Conservation (phyloP, 2,113 vertebrate genomes). For the Misgurnus mizolepis region DNA sequence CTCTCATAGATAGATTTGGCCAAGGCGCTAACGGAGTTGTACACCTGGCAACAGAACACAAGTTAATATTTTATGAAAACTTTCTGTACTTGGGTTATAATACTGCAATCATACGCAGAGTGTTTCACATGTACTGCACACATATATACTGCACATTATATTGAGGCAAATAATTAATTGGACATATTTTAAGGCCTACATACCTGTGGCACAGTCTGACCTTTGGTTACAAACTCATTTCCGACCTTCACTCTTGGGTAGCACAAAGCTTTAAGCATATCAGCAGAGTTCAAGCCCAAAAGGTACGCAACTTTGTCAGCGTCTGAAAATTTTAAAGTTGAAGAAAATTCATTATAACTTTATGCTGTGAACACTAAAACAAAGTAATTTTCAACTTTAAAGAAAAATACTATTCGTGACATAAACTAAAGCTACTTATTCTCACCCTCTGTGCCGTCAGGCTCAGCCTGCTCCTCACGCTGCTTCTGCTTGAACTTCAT, state of each 20-base stretch:
- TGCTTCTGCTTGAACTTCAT: conserved; percentile 4
- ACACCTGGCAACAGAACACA: conserved; percentile 52
- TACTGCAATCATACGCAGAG: too few species aligned
- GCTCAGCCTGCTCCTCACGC: conserved; percentile 1
- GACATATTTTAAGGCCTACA: not conserved
- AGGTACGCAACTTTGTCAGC: conserved; percentile 65
- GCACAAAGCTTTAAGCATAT: conserved; percentile 63
- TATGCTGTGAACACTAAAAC: not conserved
- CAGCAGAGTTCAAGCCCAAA: conserved; percentile 65
- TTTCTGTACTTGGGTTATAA: not conserved
- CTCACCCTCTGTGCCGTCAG: not conserved
- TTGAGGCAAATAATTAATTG: too few species aligned
- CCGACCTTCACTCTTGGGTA: conserved; percentile 64
- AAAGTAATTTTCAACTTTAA: not conserved
- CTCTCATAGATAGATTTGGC: conserved; percentile 72
- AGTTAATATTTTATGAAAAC: not conserved
- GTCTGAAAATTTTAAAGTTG: conserved; percentile 38
- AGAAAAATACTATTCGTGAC: not conserved
- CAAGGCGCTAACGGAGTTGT: conserved; percentile 65
- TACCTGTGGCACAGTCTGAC: conserved; percentile 66
- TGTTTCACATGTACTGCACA: too few species aligned
- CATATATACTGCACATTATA: too few species aligned
- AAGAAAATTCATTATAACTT: not conserved
- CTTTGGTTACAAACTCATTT: conserved; percentile 65
- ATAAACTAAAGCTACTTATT: not conserved